phyloP scores from a whole-genome alignment of 64 coral and sea anemone genomes.

The Dendrophyllia cribrosa region DNA sequence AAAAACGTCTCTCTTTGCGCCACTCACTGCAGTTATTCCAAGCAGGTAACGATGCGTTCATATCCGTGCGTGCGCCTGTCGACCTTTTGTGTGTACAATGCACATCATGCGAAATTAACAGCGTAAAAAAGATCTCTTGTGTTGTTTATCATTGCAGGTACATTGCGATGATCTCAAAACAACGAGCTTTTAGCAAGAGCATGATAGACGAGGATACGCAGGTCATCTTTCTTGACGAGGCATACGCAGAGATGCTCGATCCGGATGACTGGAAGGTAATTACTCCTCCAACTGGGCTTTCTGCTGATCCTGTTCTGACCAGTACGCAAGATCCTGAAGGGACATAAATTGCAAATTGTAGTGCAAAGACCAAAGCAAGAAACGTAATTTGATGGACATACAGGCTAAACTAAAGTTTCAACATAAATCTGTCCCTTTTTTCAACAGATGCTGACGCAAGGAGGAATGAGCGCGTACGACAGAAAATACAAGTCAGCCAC shows the following conservation, averaged over 20 bases:
- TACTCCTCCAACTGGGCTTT: no score
- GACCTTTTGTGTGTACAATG: background rate
- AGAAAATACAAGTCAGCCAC: background rate
- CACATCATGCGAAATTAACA: background rate
- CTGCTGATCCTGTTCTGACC: no score
- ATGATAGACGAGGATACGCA: background rate
- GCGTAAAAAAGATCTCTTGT: background rate
- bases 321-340: no score
- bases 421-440: no score
- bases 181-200: background rate
- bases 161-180: conserved; percentile 8
- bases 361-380: no score
- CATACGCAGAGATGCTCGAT: background rate
- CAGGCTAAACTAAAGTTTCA: no score
- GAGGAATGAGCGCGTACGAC: background rate
- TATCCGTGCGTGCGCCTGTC: background rate
- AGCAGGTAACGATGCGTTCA: background rate
- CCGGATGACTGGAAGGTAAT: background rate
- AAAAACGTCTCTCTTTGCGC: background rate
- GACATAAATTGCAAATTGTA: no score
- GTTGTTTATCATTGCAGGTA: background rate
- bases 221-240: background rate
- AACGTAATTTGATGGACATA: no score
- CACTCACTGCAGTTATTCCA: background rate
- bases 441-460: background rate